Evolutionary conservation across 2,797 vertebrate species (phyloP), one percentile per base, ranked within the genome.

Genomic region (Sparidentex hasta): DNA sequence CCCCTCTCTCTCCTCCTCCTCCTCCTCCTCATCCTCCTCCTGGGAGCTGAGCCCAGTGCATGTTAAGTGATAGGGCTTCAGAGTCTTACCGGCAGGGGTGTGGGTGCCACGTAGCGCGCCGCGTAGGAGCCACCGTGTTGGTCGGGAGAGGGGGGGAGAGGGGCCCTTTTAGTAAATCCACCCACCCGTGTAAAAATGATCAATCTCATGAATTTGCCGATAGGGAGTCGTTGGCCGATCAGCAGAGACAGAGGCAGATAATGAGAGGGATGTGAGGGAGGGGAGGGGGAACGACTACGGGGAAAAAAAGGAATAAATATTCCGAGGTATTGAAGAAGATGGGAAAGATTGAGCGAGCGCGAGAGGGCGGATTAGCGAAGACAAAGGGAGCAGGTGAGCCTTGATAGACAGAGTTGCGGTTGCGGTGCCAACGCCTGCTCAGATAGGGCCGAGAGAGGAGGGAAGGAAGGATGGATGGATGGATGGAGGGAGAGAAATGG

Each of bases 21-120:
- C 82, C 82, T 73, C 85, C 65, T 76, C 54, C 72, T 17, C 54
- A 12, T 17, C 50, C 76, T 62, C 76, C 88, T 91, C 87, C 80
- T 84, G 85, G 88, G 91, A 87, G 89, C 85, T 68, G 76, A 90
- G 86, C 89, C 88, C 87, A 86, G 87, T 90, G 90, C 91, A 93
- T 94, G 90, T 90, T 91, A 93, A 93, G 92, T 90, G 92, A 93
- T 90, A 83, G 85, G 86, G 85, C 81, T 90, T 88, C 81, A 71
- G 81, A 87, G 85, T 83, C 83, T 89, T 78, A 87, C 80, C 63
- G 68, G 90, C 84, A 79, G 76, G 85, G 81, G 61, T 78, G 82
- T 78, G 81, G 84, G 86, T 89, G 82, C 85, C 83, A 84, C 78
- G 75, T 83, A 82, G 82, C 3, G 38, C 1, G 57, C 20, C 3